Base-by-base conservation (phyloP, 2,888 invertebrate species). In the Trissolcus japonicus region DNA sequence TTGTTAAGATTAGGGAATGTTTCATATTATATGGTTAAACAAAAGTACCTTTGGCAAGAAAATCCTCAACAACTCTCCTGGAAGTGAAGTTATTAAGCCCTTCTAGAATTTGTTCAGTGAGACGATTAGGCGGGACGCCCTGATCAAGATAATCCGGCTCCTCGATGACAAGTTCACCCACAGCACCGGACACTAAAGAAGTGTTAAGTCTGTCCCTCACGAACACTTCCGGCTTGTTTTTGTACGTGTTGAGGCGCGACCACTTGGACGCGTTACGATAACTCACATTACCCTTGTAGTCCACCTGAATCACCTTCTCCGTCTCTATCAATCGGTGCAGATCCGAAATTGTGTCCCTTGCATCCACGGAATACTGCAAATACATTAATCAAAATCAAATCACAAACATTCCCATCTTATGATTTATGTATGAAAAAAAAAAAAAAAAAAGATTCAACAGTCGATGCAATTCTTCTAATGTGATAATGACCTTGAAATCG, bases 251-350 rank as follows among this genome's bases (percentile, higher is more conserved):
- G 0, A 89, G 79, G n/a, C 87, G 83, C 25, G 89, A 92, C 92
- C 92, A 94, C 91, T 93, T 95, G 60, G 94, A 93, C 56, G 95
- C 94, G 90, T 95, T 95, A 83, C 96, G 91, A 87, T 96, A 96
- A 90, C 95, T 95, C 81, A 94, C 94, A 90, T 93, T 94, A 84
- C 95, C 95, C 90, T 96, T 96, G 89, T 95, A 96, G 86, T 95
- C 94, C 35, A 96, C 96, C 91, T 94, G 94, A 80, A 94, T 92
- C 66, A 96, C 94, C 82, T 93, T 92, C 86, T 94, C 94, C 75
- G 93, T 92, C 82, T 94, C 94, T 13, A 95, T 92, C 83, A 96
- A 92, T 87, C 92, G 92, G 86, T 94, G 94, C 43, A 96, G 91
- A 89, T 94, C 94, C 75, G 93, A 91, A 85, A 92, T 93, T 16